These are phyloP conservation scores for Pseudopodoces humilis DNA, from an alignment of 2,113 vertebrate genomes.

Conservation along the genomic window DNA sequence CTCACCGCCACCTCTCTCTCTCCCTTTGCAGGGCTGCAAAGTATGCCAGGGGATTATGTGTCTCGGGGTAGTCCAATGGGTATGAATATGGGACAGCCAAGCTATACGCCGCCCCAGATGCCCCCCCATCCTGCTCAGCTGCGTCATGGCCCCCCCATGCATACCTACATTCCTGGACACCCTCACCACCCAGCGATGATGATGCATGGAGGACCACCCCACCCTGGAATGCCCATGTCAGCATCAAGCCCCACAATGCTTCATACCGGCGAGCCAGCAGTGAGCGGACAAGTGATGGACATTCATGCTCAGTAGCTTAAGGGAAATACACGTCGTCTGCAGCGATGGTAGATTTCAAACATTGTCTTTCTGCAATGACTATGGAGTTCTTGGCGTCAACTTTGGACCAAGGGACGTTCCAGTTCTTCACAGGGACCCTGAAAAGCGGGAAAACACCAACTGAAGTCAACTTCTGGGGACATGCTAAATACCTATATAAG, in stretches of 20 bases:
- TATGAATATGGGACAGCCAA: slow-evolving; percentile 86
- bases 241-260: slow-evolving; percentile 85
- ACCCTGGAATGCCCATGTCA: slow-evolving; percentile 89
- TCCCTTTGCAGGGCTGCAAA: slow-evolving; percentile 85
- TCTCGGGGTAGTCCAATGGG: slow-evolving; percentile 89
- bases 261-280: slow-evolving; percentile 82
- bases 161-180: slow-evolving; percentile 90
- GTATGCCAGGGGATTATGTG: slow-evolving; percentile 90
- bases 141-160: slow-evolving; percentile 86
- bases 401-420: slow-evolving; percentile 89
- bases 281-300: slow-evolving; percentile 89
- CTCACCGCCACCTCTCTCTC: slow-evolving; percentile 51
- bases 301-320: slow-evolving; percentile 88
- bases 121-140: slow-evolving; percentile 85
- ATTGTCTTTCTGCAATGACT: slow-evolving; percentile 85
- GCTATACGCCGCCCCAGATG: slow-evolving; percentile 83
- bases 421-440: slow-evolving; percentile 88
- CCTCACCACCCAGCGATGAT: slow-evolving; percentile 86
- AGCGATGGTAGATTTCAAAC: slow-evolving; percentile 80
- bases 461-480: slow-evolving; percentile 88
- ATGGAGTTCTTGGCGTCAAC: slow-evolving; percentile 84
- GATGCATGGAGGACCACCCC: slow-evolving; percentile 88
- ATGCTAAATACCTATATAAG: slow-evolving; percentile 97
- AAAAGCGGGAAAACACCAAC: slow-evolving; percentile 85
- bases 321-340: slow-evolving; percentile 80